Evolutionary conservation across 2,888 invertebrate species (phyloP), one percentile per base, ranked within the genome.

Genomic region (Parnassius glacialis): DNA sequence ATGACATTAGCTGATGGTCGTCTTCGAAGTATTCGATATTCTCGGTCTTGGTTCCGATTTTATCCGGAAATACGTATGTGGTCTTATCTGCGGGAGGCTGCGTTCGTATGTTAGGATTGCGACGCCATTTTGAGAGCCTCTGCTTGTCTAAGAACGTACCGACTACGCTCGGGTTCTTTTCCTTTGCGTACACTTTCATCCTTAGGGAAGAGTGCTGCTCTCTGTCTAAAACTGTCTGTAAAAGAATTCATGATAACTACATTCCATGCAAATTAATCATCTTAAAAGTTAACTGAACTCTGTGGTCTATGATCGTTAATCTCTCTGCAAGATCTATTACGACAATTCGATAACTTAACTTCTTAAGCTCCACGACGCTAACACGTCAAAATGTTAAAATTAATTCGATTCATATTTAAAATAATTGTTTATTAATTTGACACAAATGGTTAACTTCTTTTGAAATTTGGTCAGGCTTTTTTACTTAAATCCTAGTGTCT

Each of bases 151-250:
- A 66, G 64, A 85, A 84, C 11, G 85, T 90, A 16, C 92, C 94
- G 0, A 95, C 93, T 2, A 96, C 93, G 68, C 94, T 95, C 0
- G 94, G 94, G 42, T 91, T 92, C 68, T 95, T 95, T 78, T 97
- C 97, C 71, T 95, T 93, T 0, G 97, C 97, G 67, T 94, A 93
- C 0, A 97, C 96, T 74, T 94, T 93, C 93, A 97, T 94, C 58
- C 93, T 92, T 0, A 97, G 85, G 0, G 95, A 93, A 13, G 94
- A 91, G 44, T 95, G 94, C 66, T 93, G 93, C 82, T 97, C 97
- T 54, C 97, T 93, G 78, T 97, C 97, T 57, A 97, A 82, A 52
- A 96, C 91, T 2, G 94, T 93, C 85, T 96, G 94, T 64, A 68
- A 64, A 34, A 7, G 1, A 34, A 34, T 34, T 34, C 1, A 34